Evolutionary conservation across 2,797 vertebrate species (phyloP).

Genomic region (Hydrolagus colliei): DNA sequence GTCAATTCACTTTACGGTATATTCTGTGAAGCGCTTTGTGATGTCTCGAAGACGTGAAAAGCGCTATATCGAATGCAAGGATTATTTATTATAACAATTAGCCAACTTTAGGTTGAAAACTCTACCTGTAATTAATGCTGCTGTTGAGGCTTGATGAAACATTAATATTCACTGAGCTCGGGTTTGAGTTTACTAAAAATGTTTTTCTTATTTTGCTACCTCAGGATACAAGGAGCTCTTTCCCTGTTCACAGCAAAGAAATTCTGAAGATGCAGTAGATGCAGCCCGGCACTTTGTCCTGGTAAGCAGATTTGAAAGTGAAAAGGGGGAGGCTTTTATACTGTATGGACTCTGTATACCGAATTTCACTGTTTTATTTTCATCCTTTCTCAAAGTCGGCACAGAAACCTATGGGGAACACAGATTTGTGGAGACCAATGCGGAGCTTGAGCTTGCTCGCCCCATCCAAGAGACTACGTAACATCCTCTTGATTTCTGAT

Average conservation of each 20-base stretch:
- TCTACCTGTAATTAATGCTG: no score
- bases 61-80: no score
- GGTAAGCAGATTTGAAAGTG: constrained; percentile 47
- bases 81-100: no score
- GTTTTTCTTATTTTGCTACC: not conserved
- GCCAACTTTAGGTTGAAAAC: no score
- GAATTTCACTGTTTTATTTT: not conserved
- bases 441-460: constrained; percentile 63
- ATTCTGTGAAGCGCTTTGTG: no score
- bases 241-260: constrained; percentile 45
- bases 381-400: constrained; percentile 48
- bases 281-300: constrained; percentile 54
- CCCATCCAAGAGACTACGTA: constrained; percentile 58
- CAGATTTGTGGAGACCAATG: constrained; percentile 75
- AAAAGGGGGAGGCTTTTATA: no score
- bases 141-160: no score
- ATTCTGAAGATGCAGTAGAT: constrained; percentile 33
- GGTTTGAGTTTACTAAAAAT: not conserved
- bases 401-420: constrained; percentile 64
- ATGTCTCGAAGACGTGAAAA: no score
- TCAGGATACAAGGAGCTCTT: constrained; percentile 66
- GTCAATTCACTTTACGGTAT: no score
- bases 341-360: no score
- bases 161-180: not conserved
- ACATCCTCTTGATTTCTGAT: constrained; percentile 74